Conservation (phyloP, 2,113 vertebrate species). For the Zapornia atra region DNA sequence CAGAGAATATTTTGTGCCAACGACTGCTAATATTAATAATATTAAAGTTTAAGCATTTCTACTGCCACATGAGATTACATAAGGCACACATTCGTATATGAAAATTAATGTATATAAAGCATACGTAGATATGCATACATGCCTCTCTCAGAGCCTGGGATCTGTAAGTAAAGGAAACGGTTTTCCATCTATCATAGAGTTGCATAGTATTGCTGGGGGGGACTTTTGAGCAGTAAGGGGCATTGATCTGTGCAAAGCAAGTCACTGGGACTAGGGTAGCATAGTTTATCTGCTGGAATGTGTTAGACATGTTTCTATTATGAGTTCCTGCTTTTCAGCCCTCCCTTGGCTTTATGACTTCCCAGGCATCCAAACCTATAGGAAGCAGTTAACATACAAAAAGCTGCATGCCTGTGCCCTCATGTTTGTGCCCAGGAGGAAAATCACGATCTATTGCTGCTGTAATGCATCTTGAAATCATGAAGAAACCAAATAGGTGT, state of each 20-base stretch:
- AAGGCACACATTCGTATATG: not conserved
- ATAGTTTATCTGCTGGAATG: not conserved
- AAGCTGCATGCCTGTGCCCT: not conserved
- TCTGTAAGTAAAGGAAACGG: not conserved
- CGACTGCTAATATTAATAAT: not conserved
- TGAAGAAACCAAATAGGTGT: not conserved
- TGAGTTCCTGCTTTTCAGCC: not conserved
- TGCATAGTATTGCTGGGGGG: not conserved
- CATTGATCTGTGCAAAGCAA: not conserved
- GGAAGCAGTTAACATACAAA: not conserved
- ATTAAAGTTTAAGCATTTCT: not conserved
- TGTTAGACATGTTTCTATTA: not conserved
- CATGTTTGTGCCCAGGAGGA: not conserved
- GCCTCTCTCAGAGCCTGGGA: not conserved
- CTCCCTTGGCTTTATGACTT: not conserved
- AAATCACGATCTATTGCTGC: not conserved
- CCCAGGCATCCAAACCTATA: not conserved
- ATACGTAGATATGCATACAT: not conserved
- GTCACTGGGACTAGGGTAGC: not conserved
- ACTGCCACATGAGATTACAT: not conserved
- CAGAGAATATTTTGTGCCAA: not conserved
- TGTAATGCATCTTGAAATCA: not conserved
- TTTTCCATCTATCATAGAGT: not conserved
- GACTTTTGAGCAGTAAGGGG: not conserved
- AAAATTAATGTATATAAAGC: not conserved